These are phyloP conservation scores for Drepanosiphum platanoidis DNA, from an alignment of 2,888 invertebrate genomes.

Conservation along the genomic window DNA sequence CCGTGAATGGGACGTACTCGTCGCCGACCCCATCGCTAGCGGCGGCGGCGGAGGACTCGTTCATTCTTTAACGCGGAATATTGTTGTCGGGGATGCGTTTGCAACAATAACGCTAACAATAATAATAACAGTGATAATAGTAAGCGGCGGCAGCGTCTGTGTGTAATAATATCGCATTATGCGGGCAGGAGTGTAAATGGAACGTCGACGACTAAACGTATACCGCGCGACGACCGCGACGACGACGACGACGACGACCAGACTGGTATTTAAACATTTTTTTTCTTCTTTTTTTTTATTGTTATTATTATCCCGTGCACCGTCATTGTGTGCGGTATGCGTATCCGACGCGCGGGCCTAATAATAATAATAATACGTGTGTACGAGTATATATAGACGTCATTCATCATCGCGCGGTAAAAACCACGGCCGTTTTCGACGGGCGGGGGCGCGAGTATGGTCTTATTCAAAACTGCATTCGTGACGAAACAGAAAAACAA, in stretches of 20 bases:
- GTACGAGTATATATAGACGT: neutral
- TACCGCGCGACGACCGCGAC: neutral
- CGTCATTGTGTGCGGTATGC: conserved; percentile 39
- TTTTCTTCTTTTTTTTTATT: neutral
- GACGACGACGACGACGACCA: neutral
- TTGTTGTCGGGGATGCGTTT: conserved; percentile 27
- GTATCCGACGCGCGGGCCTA: neutral
- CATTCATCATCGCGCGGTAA: conserved; percentile 15
- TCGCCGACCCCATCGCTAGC: neutral
- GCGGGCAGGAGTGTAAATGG: neutral
- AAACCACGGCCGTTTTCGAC: neutral
- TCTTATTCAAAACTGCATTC: neutral
- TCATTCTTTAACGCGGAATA: conserved; percentile 4
- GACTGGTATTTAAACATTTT: conserved; percentile 32
- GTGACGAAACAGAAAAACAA: neutral
- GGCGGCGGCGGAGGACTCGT: neutral
- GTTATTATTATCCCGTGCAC: neutral
- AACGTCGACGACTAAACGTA: too few relatives aligned
- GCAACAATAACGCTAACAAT: conserved; percentile 16
- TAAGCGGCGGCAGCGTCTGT: neutral
- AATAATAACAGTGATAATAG: conserved; percentile 5
- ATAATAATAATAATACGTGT: neutral
- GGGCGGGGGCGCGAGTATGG: neutral
- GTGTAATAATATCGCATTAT: neutral
- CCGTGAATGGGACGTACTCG: conserved; percentile 25